Base-by-base conservation (phyloP, 2,797 vertebrate species). In the Ptychadena robeensis region DNA sequence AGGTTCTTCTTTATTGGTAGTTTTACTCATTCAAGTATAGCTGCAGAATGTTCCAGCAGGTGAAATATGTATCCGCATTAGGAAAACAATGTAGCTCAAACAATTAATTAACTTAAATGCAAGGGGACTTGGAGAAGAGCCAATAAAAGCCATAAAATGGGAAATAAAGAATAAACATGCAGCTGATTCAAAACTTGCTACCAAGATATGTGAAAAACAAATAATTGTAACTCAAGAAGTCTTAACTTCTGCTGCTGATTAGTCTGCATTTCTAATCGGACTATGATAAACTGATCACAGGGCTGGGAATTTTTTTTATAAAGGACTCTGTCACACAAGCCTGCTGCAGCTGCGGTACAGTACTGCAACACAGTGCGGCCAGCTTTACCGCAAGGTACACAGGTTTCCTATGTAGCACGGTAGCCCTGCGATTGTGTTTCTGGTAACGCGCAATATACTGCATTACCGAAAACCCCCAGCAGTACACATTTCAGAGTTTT, bases 11-110 rank as follows among this genome's bases (percentile, higher is more conserved):
- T 34, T 35, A 67, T 78, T 67, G 38, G 65, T 44, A 9, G 8
- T 67, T 35, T 67, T 78, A 28, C 40, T 67, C 34, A 9, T n/a
- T 44, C 7, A 44, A 31, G 15, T 77, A 40, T 76, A 40, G 73
- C 7, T 9, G 31, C 2, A 64, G 27, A 48, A n/a, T 27, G 22
- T 53, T 48, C 38, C 30, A 66, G 74, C 38, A 53, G 63, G 63
- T 77, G 2, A 65, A 44, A 77, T 27, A 77, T 11, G 28, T 34
- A 25, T 48, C 44, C 40, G 3, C 18, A 32, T 40, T 30, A 31
- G 28, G 74, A 27, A 77, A 66, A 35, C 63, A 48, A 28, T 31
- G 22, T 48, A 44, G 32, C 40, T 67, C 30, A 67, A 77, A 48
- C 27, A 30, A 37, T 27, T 64, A 25, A 66, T 76, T 76, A 22